Conservation (phyloP, 2,113 vertebrate species). For the Chelonoidis abingdonii region DNA sequence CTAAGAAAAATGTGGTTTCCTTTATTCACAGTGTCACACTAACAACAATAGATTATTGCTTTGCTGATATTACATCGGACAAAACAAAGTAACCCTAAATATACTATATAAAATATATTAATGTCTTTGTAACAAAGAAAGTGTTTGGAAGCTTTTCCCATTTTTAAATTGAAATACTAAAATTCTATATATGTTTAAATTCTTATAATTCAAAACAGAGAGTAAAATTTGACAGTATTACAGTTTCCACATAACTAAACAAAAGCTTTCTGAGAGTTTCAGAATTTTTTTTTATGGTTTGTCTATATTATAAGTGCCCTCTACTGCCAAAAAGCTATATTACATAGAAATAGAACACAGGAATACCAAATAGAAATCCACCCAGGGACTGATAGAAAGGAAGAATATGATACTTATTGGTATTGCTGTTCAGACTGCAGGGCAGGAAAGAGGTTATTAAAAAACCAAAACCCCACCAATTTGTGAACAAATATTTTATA, state of each 20-base stretch:
- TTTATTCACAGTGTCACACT: slow-evolving; percentile 51
- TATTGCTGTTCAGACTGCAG: background rate
- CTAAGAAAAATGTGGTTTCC: slow-evolving; percentile 38
- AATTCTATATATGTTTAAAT: slow-evolving; percentile 32
- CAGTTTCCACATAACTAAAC: slow-evolving; percentile 74
- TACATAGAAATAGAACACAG: slow-evolving; percentile 26
- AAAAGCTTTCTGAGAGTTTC: slow-evolving; percentile 78
- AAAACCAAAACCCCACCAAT: background rate
- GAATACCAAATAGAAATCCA: slow-evolving; percentile 36
- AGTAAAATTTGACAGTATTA: slow-evolving; percentile 31
- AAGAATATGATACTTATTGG: slow-evolving; percentile 3
- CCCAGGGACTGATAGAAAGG: slow-evolving; percentile 4
- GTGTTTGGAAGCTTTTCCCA: slow-evolving; percentile 20
- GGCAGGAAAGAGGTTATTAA: background rate
- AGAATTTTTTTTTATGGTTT: slow-evolving; percentile 68
- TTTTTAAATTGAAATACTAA: slow-evolving; percentile 51
- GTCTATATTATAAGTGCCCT: slow-evolving; percentile 86
- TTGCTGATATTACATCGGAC: slow-evolving; percentile 44
- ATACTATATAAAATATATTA: slow-evolving; percentile 31
- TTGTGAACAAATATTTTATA: rapidly evolving
- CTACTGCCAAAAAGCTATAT: slow-evolving; percentile 79
- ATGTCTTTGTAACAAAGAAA: background rate
- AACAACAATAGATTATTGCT: slow-evolving; percentile 65
- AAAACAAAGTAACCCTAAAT: slow-evolving; percentile 26
- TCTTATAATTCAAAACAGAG: slow-evolving; percentile 45